These are phyloP conservation scores for Lepus europaeus DNA, from an alignment of 2,113 vertebrate genomes.

Conservation along the genomic window DNA sequence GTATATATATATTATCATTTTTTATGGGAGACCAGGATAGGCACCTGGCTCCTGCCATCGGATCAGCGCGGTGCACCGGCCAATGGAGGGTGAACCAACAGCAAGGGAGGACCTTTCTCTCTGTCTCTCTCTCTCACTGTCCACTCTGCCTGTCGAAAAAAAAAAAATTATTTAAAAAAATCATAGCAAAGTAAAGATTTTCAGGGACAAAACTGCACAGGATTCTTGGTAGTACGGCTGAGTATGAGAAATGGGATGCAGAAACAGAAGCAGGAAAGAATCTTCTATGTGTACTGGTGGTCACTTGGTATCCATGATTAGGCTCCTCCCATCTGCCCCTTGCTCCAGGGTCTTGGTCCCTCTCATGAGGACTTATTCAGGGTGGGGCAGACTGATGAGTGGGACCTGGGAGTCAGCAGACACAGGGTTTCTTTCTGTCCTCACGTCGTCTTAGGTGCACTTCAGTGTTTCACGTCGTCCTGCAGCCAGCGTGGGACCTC, in stretches of 20 bases:
- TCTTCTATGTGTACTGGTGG: no score
- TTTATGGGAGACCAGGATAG: no score
- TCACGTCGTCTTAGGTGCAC: constrained; percentile 20
- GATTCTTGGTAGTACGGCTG: constrained; percentile 5
- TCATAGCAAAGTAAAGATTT: constrained; percentile 27
- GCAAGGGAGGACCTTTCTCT: no score
- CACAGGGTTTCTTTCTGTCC: not conserved
- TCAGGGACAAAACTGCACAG: not conserved
- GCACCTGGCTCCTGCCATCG: no score
- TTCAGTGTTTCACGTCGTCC: constrained; percentile 36
- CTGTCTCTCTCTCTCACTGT: no score
- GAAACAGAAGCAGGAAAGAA: not conserved
- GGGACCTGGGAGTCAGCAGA: not conserved
- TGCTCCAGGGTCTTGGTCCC: not conserved
- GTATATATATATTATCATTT: not conserved
- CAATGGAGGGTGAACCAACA: no score
- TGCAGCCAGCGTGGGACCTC: not conserved
- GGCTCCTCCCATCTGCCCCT: not conserved
- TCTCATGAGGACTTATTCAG: not conserved
- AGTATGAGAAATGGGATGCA: not conserved
- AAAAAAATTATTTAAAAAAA: not conserved
- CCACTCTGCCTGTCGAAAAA: no score
- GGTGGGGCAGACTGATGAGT: not conserved
- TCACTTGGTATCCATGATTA: not conserved
- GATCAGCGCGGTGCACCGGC: no score